phyloP scores from a whole-genome alignment of 2,113 vertebrate genomes.

The Nipponia nippon region DNA sequence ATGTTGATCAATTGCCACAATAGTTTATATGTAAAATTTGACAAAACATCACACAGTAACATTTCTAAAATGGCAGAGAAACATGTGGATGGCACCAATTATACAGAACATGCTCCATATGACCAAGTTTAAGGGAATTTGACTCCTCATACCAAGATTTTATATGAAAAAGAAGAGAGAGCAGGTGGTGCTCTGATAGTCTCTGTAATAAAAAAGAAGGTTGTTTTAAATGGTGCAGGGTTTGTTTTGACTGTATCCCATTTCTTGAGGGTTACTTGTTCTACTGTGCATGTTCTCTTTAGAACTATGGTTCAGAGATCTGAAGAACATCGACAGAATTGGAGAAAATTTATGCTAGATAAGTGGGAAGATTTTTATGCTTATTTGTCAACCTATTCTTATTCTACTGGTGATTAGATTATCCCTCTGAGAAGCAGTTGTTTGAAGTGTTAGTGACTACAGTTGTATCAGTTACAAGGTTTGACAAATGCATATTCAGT shows the following conservation, averaged over 20 bases:
- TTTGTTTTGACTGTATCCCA: not conserved
- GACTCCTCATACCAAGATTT: not conserved
- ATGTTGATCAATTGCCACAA: conserved; percentile 2
- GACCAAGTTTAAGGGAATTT: not conserved
- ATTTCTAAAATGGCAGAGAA: not conserved
- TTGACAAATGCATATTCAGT: not conserved
- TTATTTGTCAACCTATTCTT: not conserved
- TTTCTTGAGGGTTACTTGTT: not conserved
- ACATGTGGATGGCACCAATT: not conserved
- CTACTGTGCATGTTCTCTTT: not conserved
- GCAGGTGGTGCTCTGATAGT: not conserved
- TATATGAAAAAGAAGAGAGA: not conserved
- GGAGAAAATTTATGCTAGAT: not conserved
- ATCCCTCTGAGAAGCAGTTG: not conserved
- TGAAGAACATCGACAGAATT: not conserved
- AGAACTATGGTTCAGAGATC: not conserved
- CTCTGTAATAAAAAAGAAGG: not conserved
- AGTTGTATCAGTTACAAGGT: not conserved
- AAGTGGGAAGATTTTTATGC: not conserved
- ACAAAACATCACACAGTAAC: not conserved
- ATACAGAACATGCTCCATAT: not conserved
- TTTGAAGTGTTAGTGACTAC: not conserved
- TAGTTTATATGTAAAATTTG: conserved; percentile 48
- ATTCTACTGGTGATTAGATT: not conserved
- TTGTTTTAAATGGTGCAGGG: not conserved